These are phyloP conservation scores for Tanypteryx hageni DNA, from an alignment of 2,888 invertebrate genomes.

Conservation along the genomic window DNA sequence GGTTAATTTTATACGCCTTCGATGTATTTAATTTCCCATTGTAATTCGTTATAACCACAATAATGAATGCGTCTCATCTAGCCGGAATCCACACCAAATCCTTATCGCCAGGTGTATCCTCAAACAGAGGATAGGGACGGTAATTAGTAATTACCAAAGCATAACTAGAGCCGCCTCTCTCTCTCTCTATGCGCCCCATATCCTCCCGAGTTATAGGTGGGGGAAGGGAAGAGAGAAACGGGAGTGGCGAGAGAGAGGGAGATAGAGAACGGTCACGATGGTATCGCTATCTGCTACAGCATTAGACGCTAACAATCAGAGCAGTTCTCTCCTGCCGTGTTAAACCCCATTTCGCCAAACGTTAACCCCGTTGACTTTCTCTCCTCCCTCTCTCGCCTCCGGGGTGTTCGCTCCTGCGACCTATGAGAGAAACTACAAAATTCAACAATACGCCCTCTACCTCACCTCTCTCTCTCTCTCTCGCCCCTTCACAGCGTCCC, in stretches of 20 bases:
- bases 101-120: background rate
- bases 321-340: background rate
- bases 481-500: no score
- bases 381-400: background rate
- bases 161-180: background rate
- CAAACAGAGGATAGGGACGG: background rate
- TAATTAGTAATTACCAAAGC: conserved; percentile 19
- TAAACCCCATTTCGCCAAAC: background rate
- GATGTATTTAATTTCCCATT: background rate
- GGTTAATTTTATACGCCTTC: no score
- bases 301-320: conserved; percentile 24
- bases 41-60: background rate
- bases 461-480: no score
- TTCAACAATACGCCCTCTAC: background rate
- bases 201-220: background rate
- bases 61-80: background rate
- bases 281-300: conserved; percentile 21
- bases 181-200: background rate
- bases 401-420: background rate
- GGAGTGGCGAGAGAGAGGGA: no score
- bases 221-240: background rate
- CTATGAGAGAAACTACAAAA: background rate
- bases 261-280: background rate
- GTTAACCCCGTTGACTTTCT: conserved; percentile 28
- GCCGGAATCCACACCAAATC: background rate